Percentiles rank a stretch among this genome's conserved stretches.
These are phyloP conservation scores for Eumacrocentrus americanus DNA, from an alignment of 2,888 invertebrate genomes.

Conservation along the genomic window DNA sequence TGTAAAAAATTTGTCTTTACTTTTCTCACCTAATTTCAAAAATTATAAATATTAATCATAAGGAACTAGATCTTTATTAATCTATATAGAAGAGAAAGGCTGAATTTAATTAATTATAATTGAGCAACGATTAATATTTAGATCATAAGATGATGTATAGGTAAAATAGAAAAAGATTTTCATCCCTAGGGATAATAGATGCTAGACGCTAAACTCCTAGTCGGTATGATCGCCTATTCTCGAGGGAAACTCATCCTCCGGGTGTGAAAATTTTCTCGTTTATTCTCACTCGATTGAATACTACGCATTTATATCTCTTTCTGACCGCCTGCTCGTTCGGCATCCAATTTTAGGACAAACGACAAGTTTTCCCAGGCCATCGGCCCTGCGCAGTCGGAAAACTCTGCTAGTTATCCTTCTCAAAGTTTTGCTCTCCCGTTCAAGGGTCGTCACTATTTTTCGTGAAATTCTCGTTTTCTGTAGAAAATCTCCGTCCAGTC, in stretches of 20 bases:
- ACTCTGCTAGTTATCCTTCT: not conserved
- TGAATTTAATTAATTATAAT: no score
- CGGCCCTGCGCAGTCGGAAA: conserved; percentile 15
- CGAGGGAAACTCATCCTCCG: conserved; percentile 51
- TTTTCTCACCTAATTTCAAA: no score
- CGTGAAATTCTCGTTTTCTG: conserved; percentile 45
- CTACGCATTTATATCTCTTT: not conserved
- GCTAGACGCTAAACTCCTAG: conserved; percentile 28
- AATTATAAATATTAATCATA: no score
- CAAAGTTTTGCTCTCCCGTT: conserved; percentile 42
- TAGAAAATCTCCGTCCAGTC: conserved; percentile 32
- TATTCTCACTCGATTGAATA: not conserved
- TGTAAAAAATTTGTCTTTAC: no score
- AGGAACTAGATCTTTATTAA: no score
- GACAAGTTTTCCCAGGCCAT: conserved; percentile 31
- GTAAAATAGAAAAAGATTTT: conserved; percentile 1
- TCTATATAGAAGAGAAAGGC: no score
- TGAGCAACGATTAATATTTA: no score
- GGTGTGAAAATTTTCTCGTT: conserved; percentile 47
- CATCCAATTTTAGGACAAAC: conserved; percentile 3
- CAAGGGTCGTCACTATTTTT: conserved; percentile 47
- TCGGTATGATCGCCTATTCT: conserved; percentile 48
- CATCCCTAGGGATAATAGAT: conserved; percentile 31
- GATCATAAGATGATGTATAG: no score
- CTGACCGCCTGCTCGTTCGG: conserved; percentile 14